These are phyloP conservation scores for Notothenia rossii DNA, from an alignment of 2,113 vertebrate genomes.

Conservation along the genomic window DNA sequence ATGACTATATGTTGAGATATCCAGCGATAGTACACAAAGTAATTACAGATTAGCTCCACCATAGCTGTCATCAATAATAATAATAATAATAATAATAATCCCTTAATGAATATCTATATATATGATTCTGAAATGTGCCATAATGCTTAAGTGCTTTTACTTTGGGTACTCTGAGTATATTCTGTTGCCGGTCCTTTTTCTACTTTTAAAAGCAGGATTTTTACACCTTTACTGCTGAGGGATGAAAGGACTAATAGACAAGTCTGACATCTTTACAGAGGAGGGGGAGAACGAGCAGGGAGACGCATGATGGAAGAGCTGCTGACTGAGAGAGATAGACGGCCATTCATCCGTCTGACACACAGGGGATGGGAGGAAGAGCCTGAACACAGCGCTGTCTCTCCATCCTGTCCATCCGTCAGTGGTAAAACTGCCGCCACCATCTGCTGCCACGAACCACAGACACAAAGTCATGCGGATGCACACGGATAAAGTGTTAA, in stretches of 20 bases:
- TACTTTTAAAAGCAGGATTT: too few relatives aligned
- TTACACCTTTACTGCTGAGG: not conserved
- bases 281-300: constrained; percentile 63
- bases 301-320: constrained; percentile 74
- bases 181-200: too few relatives aligned
- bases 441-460: constrained; percentile 72
- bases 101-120: too few relatives aligned
- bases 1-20: too few relatives aligned
- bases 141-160: too few relatives aligned
- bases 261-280: constrained; percentile 69
- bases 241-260: constrained; percentile 63
- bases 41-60: too few relatives aligned
- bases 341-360: constrained; percentile 69
- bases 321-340: constrained; percentile 72
- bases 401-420: constrained; percentile 55
- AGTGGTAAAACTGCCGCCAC: constrained; percentile 64
- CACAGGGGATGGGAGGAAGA: constrained; percentile 45
- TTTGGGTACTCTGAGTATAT: too few relatives aligned
- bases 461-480: constrained; percentile 25
- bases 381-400: constrained; percentile 55
- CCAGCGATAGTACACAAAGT: too few relatives aligned
- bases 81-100: too few relatives aligned
- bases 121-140: too few relatives aligned
- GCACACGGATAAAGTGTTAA: constrained; percentile 58
- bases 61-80: too few relatives aligned